Conservation (phyloP, 2,113 vertebrate genomes). For the Lynx canadensis region DNA sequence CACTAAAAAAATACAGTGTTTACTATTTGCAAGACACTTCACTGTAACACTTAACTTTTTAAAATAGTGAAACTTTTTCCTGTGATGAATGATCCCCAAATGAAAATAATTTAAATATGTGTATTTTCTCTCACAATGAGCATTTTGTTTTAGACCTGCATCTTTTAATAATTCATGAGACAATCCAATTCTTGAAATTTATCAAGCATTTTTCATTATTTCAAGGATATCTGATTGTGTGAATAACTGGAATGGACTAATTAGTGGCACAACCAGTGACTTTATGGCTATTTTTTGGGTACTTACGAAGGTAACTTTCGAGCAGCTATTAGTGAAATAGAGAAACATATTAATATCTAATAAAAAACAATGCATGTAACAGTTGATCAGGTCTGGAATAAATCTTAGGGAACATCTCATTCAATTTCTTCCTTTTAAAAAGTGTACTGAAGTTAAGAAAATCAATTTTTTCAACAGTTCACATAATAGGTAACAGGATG, state of each 20-base stretch:
- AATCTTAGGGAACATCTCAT: neutral
- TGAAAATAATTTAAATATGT: constrained; percentile 16
- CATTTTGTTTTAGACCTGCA: neutral
- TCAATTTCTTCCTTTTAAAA: neutral
- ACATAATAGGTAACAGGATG: neutral
- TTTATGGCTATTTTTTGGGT: neutral
- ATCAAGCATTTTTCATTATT: neutral
- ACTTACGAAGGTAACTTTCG: neutral
- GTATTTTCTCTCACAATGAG: neutral
- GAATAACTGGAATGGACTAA: neutral
- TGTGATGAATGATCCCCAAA: neutral
- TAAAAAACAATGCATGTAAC: neutral
- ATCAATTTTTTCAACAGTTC: neutral
- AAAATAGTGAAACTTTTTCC: neutral
- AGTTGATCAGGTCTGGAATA: neutral
- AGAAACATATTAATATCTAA: neutral
- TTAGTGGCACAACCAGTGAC: neutral
- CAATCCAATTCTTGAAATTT: neutral
- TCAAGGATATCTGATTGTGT: neutral
- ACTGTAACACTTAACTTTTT: neutral
- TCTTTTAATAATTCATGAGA: neutral
- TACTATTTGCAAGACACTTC: neutral
- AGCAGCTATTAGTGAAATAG: neutral
- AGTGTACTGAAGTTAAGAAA: neutral
- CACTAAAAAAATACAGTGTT: neutral